Evolutionary conservation across 2,797 vertebrate genomes (phyloP).

Genomic region (Triplophysa yarkandensis): DNA sequence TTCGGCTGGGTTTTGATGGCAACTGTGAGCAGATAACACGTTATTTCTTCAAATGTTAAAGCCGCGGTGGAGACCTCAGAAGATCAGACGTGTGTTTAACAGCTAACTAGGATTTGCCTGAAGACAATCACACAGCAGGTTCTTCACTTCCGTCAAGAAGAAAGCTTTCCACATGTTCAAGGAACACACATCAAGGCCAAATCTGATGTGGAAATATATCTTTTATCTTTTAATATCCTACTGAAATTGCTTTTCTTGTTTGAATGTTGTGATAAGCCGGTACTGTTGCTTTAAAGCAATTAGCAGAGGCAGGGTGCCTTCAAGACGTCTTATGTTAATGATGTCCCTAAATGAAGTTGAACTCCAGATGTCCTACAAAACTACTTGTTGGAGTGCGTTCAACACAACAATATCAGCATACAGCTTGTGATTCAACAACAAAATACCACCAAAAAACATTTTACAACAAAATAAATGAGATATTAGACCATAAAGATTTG

Average conservation of each 20-base stretch:
- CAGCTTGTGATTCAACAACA: neutral
- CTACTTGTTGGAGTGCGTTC: neutral
- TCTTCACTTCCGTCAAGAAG: constrained; percentile 37
- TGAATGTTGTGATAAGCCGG: neutral
- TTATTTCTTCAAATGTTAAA: constrained; percentile 71
- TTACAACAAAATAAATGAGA: no score
- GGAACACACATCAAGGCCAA: neutral
- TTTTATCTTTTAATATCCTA: constrained; percentile 7
- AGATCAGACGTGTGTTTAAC: constrained; percentile 67
- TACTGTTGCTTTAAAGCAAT: constrained; percentile 7
- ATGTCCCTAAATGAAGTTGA: neutral
- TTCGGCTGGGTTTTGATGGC: neutral
- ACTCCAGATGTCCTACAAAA: neutral
- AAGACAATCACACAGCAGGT: constrained; percentile 55
- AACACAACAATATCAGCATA: no score
- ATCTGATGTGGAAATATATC: neutral
- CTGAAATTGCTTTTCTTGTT: neutral
- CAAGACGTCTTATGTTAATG: neutral
- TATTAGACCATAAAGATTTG: no score
- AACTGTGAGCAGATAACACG: constrained; percentile 67
- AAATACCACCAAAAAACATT: neutral
- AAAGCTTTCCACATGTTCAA: neutral
- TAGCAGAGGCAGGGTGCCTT: neutral
- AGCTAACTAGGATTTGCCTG: constrained; percentile 53
- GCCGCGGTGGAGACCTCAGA: constrained; percentile 60